A percentile compares a stretch with the other conserved stretches of the same genome.
Conservation (phyloP, 2,113 vertebrate genomes). For the Phodopus roborovskii region DNA sequence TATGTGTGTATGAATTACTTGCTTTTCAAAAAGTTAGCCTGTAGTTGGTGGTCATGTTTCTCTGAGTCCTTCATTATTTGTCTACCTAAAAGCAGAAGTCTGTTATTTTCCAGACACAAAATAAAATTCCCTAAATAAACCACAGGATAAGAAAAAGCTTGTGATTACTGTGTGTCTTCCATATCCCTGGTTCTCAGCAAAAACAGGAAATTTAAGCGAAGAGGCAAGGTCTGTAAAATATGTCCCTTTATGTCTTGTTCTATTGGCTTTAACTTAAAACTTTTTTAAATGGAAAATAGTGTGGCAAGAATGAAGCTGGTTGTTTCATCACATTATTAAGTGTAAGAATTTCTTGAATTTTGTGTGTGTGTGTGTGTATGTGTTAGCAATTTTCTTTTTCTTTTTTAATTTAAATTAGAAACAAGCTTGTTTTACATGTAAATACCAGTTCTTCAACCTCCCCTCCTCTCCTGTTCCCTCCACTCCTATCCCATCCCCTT, state of each 20-base stretch:
- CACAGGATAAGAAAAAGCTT: slow-evolving; percentile 76
- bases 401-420: not conserved
- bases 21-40: slow-evolving; percentile 69
- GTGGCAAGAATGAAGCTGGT: slow-evolving; percentile 25
- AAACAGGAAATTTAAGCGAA: slow-evolving; percentile 40
- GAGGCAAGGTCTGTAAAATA: slow-evolving; percentile 39
- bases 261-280: slow-evolving; percentile 46
- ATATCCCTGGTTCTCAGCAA: slow-evolving; percentile 49
- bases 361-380: no score
- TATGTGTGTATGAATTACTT: slow-evolving; percentile 23
- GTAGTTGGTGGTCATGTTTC: slow-evolving; percentile 33
- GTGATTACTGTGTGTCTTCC: slow-evolving; percentile 62
- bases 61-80: slow-evolving; percentile 64
- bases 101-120: slow-evolving; percentile 75
- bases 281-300: not conserved
- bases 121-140: slow-evolving; percentile 72
- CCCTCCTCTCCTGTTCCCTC: no score
- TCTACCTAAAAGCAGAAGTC: slow-evolving; percentile 75
- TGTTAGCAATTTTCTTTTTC: no score
- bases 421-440: no score
- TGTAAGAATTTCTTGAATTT: slow-evolving; percentile 30
- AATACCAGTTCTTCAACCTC: no score
- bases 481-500: no score
- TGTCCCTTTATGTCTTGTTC: slow-evolving; percentile 29
- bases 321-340: slow-evolving; percentile 38